Evolutionary conservation across 2,888 invertebrate species (phyloP).

Genomic region (Argyresthia albistria): DNA sequence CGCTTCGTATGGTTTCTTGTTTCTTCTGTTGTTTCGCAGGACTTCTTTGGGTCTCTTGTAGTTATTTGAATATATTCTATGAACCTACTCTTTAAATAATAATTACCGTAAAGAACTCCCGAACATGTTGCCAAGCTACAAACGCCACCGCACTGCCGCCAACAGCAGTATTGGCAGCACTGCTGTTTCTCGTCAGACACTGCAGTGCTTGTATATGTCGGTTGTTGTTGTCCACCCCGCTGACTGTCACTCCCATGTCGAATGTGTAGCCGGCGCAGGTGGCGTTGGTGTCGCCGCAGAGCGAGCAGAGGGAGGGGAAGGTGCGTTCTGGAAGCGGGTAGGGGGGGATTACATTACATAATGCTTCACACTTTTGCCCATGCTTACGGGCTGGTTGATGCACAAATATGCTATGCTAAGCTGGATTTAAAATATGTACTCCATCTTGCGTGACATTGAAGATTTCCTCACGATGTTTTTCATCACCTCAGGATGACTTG

Average conservation of each 20-base stretch:
- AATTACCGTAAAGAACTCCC: conserved; percentile 63
- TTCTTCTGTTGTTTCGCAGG: too few species aligned
- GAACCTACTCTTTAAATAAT: background rate
- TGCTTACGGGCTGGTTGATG: too few species aligned
- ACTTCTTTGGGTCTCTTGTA: too few species aligned
- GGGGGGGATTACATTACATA: too few species aligned
- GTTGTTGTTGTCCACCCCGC: conserved; percentile 42
- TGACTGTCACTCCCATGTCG: conserved; percentile 30
- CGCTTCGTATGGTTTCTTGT: too few species aligned
- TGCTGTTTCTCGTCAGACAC: conserved; percentile 67
- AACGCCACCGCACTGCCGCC: conserved; percentile 63
- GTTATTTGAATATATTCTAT: background rate
- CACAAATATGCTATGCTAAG: too few species aligned
- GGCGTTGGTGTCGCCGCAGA: conserved; percentile 61
- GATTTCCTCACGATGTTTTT: too few species aligned
- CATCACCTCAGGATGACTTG: too few species aligned
- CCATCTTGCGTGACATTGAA: too few species aligned
- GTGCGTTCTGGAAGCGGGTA: conserved; percentile 51
- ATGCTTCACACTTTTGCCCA: too few species aligned
- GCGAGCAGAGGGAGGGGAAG: conserved; percentile 68
- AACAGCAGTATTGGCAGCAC: conserved; percentile 31
- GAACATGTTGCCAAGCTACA: conserved; percentile 66
- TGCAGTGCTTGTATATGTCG: conserved; percentile 76
- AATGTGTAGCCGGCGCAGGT: conserved; percentile 34
- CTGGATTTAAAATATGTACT: too few species aligned